These are phyloP conservation scores for Dendrophyllia cribrosa DNA, from an alignment of 64 coral and sea anemone species.

Conservation along the genomic window DNA sequence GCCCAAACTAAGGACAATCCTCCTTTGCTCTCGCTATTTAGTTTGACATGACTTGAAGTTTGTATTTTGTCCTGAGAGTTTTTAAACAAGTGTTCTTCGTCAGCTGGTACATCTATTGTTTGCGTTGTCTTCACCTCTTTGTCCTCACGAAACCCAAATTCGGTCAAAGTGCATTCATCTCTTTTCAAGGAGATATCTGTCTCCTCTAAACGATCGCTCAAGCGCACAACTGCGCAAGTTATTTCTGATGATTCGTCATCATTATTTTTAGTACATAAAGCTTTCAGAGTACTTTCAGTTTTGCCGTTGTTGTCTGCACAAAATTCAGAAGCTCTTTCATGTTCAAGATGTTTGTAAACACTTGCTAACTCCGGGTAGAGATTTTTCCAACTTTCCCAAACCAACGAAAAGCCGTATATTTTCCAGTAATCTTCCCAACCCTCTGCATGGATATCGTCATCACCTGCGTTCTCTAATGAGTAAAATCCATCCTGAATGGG, in stretches of 20 bases:
- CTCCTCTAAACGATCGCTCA: background rate
- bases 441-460: background rate
- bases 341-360: background rate
- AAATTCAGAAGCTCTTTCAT: background rate
- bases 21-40: background rate
- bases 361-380: slow-evolving; percentile 28
- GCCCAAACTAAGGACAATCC: background rate
- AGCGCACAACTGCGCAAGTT: background rate
- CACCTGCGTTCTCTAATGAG: background rate
- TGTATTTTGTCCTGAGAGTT: background rate
- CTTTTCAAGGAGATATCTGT: background rate
- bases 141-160: background rate
- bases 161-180: background rate
- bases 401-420: slow-evolving; percentile 79
- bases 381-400: slow-evolving; percentile 88
- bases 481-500: background rate
- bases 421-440: slow-evolving; percentile 94
- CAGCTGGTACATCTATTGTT: background rate
- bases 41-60: background rate
- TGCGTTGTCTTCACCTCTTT: background rate
- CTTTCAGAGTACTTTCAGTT: background rate
- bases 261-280: background rate
- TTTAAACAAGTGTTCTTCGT: background rate
- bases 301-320: background rate
- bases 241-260: background rate